Evolutionary conservation across 2,113 vertebrate genomes (phyloP).

Genomic region (Hippocampus zosterae): DNA sequence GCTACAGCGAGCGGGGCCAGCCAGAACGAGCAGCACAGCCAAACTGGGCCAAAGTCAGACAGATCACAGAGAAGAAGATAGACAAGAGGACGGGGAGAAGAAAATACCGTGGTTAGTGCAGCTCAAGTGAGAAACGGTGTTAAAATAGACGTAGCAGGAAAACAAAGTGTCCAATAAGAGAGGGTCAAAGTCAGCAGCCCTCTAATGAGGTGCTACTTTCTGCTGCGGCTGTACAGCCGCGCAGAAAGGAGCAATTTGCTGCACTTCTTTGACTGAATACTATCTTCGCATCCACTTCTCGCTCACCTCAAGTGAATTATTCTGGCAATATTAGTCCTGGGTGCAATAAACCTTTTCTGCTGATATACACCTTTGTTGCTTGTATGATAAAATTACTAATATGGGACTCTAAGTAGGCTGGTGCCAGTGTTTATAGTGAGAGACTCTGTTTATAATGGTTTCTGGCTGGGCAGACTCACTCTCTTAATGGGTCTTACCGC

Average conservation of each 20-base stretch:
- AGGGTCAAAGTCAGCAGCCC: conserved; percentile 29
- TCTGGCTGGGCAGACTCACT: conserved; percentile 5
- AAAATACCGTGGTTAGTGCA: conserved; percentile 44
- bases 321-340: conserved; percentile 16
- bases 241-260: conserved; percentile 17
- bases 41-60: conserved; percentile 33
- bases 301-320: conserved; percentile 24
- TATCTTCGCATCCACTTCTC: conserved; percentile 2
- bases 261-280: conserved; percentile 5
- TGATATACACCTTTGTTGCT: conserved; percentile 36
- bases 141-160: conserved; percentile 34
- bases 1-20: background rate
- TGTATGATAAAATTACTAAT: conserved; percentile 30
- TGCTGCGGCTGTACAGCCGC: background rate
- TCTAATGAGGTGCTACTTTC: conserved; percentile 28
- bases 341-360: conserved; percentile 29
- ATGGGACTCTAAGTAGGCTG: conserved; percentile 24
- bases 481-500: conserved; percentile 15
- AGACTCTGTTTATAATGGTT: conserved; percentile 24
- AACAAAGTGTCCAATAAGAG: conserved; percentile 34
- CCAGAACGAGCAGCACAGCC: background rate
- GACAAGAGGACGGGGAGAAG: conserved; percentile 22
- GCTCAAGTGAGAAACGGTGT: conserved; percentile 39
- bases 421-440: conserved; percentile 16
- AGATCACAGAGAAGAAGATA: conserved; percentile 41